Evolutionary conservation across 2,113 vertebrate genomes (phyloP).

Genomic region (Notarius lentiginosus): DNA sequence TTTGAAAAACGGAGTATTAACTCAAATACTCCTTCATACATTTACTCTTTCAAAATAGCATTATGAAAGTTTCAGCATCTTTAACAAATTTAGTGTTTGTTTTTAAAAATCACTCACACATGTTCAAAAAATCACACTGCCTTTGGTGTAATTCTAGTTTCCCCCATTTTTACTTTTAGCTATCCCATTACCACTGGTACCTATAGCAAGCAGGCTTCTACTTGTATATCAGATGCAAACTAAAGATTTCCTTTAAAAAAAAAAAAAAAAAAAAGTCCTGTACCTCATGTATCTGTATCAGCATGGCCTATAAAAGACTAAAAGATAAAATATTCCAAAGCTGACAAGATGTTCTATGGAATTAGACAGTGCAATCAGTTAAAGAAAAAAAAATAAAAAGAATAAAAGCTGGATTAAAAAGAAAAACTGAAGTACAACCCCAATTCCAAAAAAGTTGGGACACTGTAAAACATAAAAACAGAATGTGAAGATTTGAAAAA

Average conservation of each 20-base stretch:
- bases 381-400: neutral
- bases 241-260: neutral
- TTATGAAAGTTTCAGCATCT: neutral
- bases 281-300: neutral
- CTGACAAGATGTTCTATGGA: neutral
- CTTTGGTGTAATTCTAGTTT: too few relatives aligned
- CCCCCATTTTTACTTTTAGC: neutral
- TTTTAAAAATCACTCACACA: neutral
- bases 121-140: neutral
- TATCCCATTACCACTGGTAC: neutral
- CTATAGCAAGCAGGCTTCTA: neutral
- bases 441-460: too few relatives aligned
- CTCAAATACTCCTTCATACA: neutral
- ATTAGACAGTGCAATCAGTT: neutral
- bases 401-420: neutral
- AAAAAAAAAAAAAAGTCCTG: too few relatives aligned
- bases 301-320: neutral
- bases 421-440: neutral
- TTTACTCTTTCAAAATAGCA: conserved; percentile 5
- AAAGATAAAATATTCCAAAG: neutral
- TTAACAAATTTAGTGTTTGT: neutral
- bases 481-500: too few relatives aligned
- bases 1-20: neutral
- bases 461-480: too few relatives aligned
- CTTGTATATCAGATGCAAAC: neutral